Base-by-base conservation (phyloP, 2,888 invertebrate species). In the Asteroscopus sphinx region DNA sequence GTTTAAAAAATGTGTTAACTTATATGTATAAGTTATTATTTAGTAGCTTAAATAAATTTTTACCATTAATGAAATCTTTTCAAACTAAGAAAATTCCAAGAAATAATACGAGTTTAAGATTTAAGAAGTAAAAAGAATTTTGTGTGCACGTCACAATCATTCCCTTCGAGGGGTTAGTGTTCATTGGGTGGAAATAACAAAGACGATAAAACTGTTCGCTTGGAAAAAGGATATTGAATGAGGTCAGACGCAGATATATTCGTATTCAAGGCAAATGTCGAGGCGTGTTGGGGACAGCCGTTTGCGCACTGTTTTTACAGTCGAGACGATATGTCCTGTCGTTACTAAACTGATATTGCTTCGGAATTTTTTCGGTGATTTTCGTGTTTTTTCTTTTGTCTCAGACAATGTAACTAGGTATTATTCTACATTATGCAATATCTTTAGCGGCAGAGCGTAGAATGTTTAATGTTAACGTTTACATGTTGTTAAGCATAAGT, bases 141-240 rank as follows among this genome's bases (percentile, higher is more conserved):
- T 81, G 83, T 84, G 87, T 86, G 85, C 87, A 87, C 85, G 88
- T 89, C 91, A 90, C 85, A 90, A 90, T 88, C 83, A 90, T 90
- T 90, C 82, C 79, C 78, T 85, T 88, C 83, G 83, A 90, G 88
- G 90, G 90, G 90, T 91, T 88, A 88, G 87, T 86, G 90, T 88
- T 92, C 91, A 92, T 89, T 86, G 91, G 87, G 89, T 91, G 91
- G 91, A 92, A 92, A 90, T 92, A 92, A 91, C 92, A 91, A 90
- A 92, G 90, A 88, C 90, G 91, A 92, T 92, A 92, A 93, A 92
- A 92, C 85, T 90, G 88, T 91, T 92, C 91, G 86, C 83, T 91
- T 81, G 93, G 92, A 92, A 92, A 92, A 92, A 89, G 91, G 92
- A 91, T 92, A 92, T 93, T 91, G 91, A 91, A 93, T 89, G 89